Evolutionary conservation across 2,888 invertebrate species (phyloP).

Genomic region (Chrysolina americana): DNA sequence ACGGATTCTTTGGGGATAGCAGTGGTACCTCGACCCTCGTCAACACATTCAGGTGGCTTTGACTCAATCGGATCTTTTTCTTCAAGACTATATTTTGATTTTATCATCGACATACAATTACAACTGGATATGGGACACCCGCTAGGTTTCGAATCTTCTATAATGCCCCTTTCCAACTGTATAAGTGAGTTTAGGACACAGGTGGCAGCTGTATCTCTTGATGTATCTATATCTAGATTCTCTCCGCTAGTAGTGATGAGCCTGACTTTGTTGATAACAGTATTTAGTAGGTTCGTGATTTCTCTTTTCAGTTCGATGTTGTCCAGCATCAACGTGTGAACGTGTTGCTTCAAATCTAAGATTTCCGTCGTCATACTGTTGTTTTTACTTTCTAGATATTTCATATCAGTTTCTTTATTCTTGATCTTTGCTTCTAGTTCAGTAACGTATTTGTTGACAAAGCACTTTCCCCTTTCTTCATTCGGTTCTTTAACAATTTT

Average conservation of each 20-base stretch:
- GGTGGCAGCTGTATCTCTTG: constrained; percentile 34
- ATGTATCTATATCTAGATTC: neutral
- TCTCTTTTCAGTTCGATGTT: constrained; percentile 47
- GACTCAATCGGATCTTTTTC: neutral
- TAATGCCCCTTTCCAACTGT: constrained; percentile 34
- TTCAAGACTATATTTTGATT: constrained; percentile 1
- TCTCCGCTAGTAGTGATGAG: constrained; percentile 16
- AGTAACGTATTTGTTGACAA: constrained; percentile 18
- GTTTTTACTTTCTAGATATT: constrained; percentile 38
- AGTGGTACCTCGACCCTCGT: neutral
- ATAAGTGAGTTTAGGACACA: constrained; percentile 44
- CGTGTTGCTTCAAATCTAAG: constrained; percentile 44
- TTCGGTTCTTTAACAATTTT: constrained; percentile 17
- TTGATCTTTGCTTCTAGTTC: constrained; percentile 32
- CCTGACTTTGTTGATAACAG: constrained; percentile 47
- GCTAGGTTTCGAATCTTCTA: neutral
- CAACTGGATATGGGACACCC: constrained; percentile 11
- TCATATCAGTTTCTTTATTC: constrained; percentile 27
- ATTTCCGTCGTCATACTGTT: constrained; percentile 43
- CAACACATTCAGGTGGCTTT: neutral
- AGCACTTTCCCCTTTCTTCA: neutral
- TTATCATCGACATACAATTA: constrained; percentile 31
- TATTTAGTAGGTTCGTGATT: constrained; percentile 48
- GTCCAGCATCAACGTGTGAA: constrained; percentile 48
- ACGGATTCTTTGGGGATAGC: neutral